phyloP scores from a whole-genome alignment of 2,888 invertebrate genomes.

The Philereme transversata region DNA sequence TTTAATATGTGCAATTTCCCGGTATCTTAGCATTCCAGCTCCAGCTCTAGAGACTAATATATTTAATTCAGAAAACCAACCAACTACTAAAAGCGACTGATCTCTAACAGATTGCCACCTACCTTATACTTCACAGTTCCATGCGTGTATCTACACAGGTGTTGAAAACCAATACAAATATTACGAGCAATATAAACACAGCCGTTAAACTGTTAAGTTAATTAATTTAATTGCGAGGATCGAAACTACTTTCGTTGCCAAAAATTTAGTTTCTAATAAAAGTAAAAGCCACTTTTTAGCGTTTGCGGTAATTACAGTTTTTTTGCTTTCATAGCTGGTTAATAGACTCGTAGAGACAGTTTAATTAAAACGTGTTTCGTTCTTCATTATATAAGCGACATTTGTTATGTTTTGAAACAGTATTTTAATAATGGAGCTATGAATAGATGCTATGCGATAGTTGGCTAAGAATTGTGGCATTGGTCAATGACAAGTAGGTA shows the following conservation, averaged over 20 bases:
- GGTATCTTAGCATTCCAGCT: too few species aligned
- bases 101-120: too few species aligned
- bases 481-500: too few species aligned
- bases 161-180: slow-evolving; percentile 3
- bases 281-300: slow-evolving; percentile 29
- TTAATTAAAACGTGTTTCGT: slow-evolving; percentile 6
- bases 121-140: neutral
- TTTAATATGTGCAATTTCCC: too few species aligned
- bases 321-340: slow-evolving; percentile 10
- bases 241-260: slow-evolving; percentile 32
- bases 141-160: slow-evolving; percentile 14
- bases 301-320: slow-evolving; percentile 16
- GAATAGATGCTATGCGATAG: too few species aligned
- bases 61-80: too few species aligned
- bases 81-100: too few species aligned
- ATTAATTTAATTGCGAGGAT: slow-evolving; percentile 31
- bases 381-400: neutral
- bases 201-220: slow-evolving; percentile 28
- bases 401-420: too few species aligned
- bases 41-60: too few species aligned
- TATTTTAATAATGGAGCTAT: too few species aligned
- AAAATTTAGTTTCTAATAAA: slow-evolving; percentile 35
- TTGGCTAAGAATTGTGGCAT: too few species aligned
- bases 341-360: neutral
- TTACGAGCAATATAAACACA: slow-evolving; percentile 14